Evolutionary conservation across 2,113 vertebrate species (phyloP).

Genomic region (Martes martes): DNA sequence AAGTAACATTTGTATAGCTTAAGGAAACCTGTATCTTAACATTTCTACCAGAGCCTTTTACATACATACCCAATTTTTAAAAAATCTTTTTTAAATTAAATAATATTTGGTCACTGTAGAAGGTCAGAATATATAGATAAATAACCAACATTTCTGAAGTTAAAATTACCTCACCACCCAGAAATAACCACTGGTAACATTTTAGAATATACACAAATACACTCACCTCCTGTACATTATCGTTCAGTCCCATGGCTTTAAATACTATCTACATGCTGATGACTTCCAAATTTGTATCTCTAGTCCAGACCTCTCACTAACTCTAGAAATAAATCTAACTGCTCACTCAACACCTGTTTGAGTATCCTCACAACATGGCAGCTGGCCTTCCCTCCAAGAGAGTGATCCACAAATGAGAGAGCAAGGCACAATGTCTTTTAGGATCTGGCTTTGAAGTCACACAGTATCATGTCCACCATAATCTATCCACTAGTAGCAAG

Average conservation of each 20-base stretch:
- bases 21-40: background rate
- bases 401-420: background rate
- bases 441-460: background rate
- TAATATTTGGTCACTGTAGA: background rate
- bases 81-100: background rate
- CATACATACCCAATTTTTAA: background rate
- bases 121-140: background rate
- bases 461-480: background rate
- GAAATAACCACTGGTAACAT: background rate
- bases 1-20: background rate
- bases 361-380: background rate
- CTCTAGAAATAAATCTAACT: background rate
- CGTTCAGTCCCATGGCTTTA: background rate
- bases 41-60: background rate
- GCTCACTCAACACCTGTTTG: background rate
- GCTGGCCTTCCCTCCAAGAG: background rate
- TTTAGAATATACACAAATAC: background rate
- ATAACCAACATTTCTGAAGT: background rate
- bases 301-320: background rate
- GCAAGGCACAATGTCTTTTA: background rate
- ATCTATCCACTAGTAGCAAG: background rate
- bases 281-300: background rate
- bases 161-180: background rate
- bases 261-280: background rate
- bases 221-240: background rate